phyloP scores from a whole-genome alignment of 2,888 invertebrate species.

The Drosophila mercatorum region DNA sequence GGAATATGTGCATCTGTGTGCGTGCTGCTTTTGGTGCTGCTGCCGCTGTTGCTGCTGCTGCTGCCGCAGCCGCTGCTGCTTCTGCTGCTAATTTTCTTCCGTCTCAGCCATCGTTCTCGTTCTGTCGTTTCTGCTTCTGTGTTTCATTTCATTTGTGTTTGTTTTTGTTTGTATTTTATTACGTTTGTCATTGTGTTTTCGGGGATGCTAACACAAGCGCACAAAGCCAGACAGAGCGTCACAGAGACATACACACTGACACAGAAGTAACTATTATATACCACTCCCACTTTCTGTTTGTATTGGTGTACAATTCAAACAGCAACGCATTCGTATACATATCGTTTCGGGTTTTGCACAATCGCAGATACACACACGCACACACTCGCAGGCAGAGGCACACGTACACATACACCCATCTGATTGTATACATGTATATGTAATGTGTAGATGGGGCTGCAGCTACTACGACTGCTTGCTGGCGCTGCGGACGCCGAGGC shows the following conservation, averaged over 20 bases:
- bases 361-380: slow-evolving; percentile 66
- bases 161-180: slow-evolving; percentile 69
- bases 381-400: slow-evolving; percentile 16
- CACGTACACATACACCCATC: slow-evolving; percentile 27
- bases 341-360: slow-evolving; percentile 79
- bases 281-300: slow-evolving; percentile 74
- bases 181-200: slow-evolving; percentile 79
- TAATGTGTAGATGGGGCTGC: slow-evolving; percentile 50
- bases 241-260: slow-evolving; percentile 28
- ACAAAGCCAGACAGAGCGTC: slow-evolving; percentile 24
- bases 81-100: slow-evolving; percentile 56
- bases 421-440: slow-evolving; percentile 51
- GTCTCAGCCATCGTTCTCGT: slow-evolving; percentile 71
- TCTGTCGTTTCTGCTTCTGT: slow-evolving; percentile 68
- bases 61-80: slow-evolving; percentile 29
- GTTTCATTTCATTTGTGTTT: slow-evolving; percentile 69
- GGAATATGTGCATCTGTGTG: slow-evolving; percentile 15
- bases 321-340: slow-evolving; percentile 65
- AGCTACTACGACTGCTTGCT: slow-evolving; percentile 26
- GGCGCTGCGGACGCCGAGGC: slow-evolving; percentile 48
- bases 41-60: background rate
- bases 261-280: slow-evolving; percentile 65
- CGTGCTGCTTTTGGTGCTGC: slow-evolving; percentile 18
- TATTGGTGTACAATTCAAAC: slow-evolving; percentile 73
- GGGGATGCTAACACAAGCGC: slow-evolving; percentile 65